Base-by-base conservation (phyloP, 2,113 vertebrate genomes). In the Helogale parvula region DNA sequence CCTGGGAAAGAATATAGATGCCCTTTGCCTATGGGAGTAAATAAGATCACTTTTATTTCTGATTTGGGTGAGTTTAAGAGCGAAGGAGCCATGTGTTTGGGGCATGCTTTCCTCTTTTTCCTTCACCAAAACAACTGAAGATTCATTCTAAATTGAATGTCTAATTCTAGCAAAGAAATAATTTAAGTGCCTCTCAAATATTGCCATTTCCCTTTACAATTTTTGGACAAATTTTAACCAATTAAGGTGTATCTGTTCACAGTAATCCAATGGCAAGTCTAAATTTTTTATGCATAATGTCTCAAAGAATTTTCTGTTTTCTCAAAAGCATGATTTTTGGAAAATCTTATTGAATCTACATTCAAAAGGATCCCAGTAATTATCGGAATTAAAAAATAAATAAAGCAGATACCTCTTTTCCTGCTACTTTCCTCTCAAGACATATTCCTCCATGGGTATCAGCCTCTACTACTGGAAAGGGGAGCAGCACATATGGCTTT, bases 41-140 rank as follows among this genome's bases (percentile, higher is more conserved):
- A n/a, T 9, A 74, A 41, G 21, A 87, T 74, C 66, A 23, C 35
- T 86, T 88, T 94, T 89, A 82, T 81, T 89, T 95, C 38, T 93
- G 23, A 95, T n/a, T n/a, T 38, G 2, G 41, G 15, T 81, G 21
- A 8, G 19, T 23, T 83, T 88, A 80, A 65, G 9, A 71, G 11
- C 65, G 41, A 95, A 63, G 17, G 23, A 33, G 2, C 25, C 31
- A 47, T 5, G 3, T 21, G 17, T 89, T 65, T 66, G 5, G 65
- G 33, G 74, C 10, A 74, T 1, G 14, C 50, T 52, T 35, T 25
- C 29, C 23, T 21, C 2, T 7, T 76, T 69, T 63, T 4, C 41
- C 8, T 95, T 72, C 54, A 95, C 23, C 33, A 88, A 60, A 68
- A 94, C 19, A 68, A 50, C 12, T 27, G 38, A 63, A 85, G 19